A percentile compares a stretch with the other conserved stretches of the same genome.
Conservation (phyloP, 2,888 invertebrate species). For the Calameuta pallipes region DNA sequence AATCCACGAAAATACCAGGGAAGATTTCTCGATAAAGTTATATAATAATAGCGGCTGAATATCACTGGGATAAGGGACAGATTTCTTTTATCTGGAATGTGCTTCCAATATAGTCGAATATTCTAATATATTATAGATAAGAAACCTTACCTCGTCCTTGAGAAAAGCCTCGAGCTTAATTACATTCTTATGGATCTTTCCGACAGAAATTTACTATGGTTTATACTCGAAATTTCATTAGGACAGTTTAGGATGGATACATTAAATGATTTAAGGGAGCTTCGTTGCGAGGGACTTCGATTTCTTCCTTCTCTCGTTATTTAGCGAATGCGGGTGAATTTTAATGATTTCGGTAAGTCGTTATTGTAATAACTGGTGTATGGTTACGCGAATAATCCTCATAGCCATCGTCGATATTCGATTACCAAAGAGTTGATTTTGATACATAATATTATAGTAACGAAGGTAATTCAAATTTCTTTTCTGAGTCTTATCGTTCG, state of each 20-base stretch:
- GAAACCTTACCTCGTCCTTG: neutral
- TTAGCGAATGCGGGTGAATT: neutral
- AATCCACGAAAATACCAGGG: neutral
- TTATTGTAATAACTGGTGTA: neutral
- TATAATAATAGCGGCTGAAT: neutral
- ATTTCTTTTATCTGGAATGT: neutral
- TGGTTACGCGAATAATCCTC: neutral
- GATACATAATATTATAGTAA: neutral
- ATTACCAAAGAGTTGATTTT: neutral
- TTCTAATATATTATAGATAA: neutral
- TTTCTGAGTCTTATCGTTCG: neutral
- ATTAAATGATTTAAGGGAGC: neutral
- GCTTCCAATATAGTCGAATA: neutral
- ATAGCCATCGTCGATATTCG: neutral
- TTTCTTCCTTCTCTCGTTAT: neutral
- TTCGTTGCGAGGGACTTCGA: neutral
- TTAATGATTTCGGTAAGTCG: neutral
- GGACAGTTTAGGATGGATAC: neutral
- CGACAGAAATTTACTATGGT: neutral
- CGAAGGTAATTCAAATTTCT: neutral
- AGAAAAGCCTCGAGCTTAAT: neutral
- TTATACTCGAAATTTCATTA: neutral
- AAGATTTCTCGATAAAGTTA: neutral
- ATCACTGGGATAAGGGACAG: neutral
- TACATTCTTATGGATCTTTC: neutral